These are phyloP conservation scores for Atta colombica DNA, from an alignment of 1,140 invertebrate species.

Conservation along the genomic window DNA sequence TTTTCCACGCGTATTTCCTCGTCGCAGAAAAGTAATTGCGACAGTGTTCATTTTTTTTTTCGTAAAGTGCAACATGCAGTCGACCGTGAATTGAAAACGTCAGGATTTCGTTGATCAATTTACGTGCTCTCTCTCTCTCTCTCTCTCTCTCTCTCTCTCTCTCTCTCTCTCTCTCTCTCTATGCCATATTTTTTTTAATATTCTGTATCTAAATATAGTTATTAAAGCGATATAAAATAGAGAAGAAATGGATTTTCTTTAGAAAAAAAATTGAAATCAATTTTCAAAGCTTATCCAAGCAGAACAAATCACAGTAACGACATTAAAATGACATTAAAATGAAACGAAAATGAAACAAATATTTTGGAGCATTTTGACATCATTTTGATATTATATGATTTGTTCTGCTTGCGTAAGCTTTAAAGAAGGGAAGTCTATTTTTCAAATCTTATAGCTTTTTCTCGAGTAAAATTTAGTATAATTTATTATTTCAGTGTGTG, in stretches of 20 bases:
- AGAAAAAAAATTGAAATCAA: not conserved
- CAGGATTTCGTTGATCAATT: conserved; percentile 2
- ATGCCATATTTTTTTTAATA: not conserved
- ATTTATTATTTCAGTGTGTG: too few relatives aligned
- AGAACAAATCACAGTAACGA: too few relatives aligned
- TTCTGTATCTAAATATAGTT: not conserved
- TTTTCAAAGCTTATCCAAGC: not conserved
- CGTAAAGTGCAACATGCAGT: not conserved
- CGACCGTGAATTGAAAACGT: not conserved
- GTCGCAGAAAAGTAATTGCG: not conserved
- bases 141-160: too few relatives aligned
- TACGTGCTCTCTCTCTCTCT: not conserved
- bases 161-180: too few relatives aligned
- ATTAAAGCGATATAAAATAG: not conserved
- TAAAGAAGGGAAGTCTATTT: too few relatives aligned
- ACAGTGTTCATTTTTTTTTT: conserved; percentile 7
- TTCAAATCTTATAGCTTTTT: too few relatives aligned
- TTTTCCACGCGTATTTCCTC: not conserved
- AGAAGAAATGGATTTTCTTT: not conserved
- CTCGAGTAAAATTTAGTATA: too few relatives aligned
- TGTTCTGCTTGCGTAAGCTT: too few relatives aligned
- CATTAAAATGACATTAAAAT: too few relatives aligned
- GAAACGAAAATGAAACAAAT: too few relatives aligned
- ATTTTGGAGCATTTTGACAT: too few relatives aligned
- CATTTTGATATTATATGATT: too few relatives aligned